These are phyloP conservation scores for Natator depressus DNA, from an alignment of 2,113 vertebrate genomes.

Conservation along the genomic window DNA sequence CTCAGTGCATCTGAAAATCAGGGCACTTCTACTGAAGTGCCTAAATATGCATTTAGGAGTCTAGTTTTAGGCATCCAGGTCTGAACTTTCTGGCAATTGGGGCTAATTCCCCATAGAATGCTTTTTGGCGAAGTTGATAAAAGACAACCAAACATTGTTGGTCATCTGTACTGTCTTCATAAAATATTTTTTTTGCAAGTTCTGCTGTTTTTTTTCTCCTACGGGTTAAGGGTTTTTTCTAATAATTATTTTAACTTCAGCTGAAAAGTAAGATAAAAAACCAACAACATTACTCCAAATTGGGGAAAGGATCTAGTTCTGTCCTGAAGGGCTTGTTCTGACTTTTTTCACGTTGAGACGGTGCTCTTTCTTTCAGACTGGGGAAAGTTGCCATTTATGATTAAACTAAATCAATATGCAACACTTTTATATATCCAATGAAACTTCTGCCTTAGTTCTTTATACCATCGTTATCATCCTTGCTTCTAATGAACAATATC, in stretches of 20 bases:
- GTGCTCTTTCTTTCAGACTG: background rate
- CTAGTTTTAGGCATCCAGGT: conserved; percentile 5
- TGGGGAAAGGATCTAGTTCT: background rate
- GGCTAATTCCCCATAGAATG: background rate
- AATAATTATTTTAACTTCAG: background rate
- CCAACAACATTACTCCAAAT: background rate
- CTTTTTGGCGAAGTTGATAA: background rate
- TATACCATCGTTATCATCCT: background rate
- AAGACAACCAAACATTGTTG: background rate
- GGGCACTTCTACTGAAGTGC: background rate
- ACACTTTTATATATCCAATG: background rate
- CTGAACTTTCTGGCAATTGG: background rate
- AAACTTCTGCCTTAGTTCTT: background rate
- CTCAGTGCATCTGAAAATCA: background rate
- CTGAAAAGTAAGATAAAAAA: background rate
- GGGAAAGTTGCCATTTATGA: background rate
- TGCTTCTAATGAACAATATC: background rate
- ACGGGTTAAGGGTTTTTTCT: background rate
- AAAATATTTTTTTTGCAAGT: background rate
- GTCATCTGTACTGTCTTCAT: background rate
- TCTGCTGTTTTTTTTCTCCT: background rate
- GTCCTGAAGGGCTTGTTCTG: background rate
- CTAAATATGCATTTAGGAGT: background rate
- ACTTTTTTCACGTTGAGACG: background rate
- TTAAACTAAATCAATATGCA: background rate